These are phyloP conservation scores for Polyommatus iphigenia DNA, from an alignment of 2,888 invertebrate species.

Conservation along the genomic window DNA sequence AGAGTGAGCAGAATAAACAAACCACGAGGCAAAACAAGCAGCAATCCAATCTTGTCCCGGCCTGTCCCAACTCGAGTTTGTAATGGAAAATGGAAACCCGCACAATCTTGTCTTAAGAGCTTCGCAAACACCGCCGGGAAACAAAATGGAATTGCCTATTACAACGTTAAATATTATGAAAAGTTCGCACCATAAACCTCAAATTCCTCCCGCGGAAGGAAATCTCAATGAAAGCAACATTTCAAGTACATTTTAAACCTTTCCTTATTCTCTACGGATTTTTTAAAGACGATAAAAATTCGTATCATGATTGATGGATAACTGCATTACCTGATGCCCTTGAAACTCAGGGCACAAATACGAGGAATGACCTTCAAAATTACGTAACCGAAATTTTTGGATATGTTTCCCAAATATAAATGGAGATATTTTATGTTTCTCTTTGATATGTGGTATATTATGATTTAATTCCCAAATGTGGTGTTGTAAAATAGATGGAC, in stretches of 20 bases:
- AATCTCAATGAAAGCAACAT: neutral
- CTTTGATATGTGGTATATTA: no score
- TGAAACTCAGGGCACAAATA: no score
- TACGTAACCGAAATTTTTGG: neutral
- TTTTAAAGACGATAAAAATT: no score
- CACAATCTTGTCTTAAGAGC: constrained; percentile 64
- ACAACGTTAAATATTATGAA: constrained; percentile 27
- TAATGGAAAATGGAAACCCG: constrained; percentile 65
- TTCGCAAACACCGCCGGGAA: constrained; percentile 52
- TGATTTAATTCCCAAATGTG: no score
- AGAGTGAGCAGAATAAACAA: constrained; percentile 58
- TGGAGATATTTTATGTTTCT: no score
- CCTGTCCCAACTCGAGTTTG: constrained; percentile 46
- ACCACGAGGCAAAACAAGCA: constrained; percentile 54
- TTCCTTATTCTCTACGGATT: no score
- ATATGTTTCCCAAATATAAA: neutral
- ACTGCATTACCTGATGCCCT: no score
- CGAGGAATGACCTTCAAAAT: constrained; percentile 36
- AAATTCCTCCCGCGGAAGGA: neutral
- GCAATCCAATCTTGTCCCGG: constrained; percentile 59
- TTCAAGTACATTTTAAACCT: neutral
- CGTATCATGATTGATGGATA: no score
- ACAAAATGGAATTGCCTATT: constrained; percentile 27
- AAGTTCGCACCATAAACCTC: constrained; percentile 20
- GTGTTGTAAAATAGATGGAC: constrained; percentile 46